Evolutionary conservation across 2,888 invertebrate genomes (phyloP).

Genomic region (Drosophila borealis): DNA sequence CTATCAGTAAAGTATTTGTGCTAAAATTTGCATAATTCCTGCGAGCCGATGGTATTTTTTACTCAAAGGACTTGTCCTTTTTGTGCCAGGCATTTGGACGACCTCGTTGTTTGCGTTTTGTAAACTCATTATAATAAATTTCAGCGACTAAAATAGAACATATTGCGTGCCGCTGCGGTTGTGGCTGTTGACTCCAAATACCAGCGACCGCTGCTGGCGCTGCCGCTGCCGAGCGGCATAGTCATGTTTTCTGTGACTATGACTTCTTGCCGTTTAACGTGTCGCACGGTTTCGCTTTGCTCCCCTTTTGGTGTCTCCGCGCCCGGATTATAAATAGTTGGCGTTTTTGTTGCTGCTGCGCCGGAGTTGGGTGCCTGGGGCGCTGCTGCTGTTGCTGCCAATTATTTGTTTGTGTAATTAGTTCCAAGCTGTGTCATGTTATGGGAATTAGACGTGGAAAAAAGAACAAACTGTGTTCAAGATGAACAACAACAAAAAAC

Average conservation of each 20-base stretch:
- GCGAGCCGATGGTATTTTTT: conserved; percentile 11
- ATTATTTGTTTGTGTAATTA: conserved; percentile 69
- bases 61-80: conserved; percentile 43
- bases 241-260: conserved; percentile 66
- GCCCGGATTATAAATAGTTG: conserved; percentile 69
- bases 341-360: conserved; percentile 28
- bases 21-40: conserved; percentile 58
- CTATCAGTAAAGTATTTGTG: conserved; percentile 47
- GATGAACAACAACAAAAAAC: conserved; percentile 38
- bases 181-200: conserved; percentile 64
- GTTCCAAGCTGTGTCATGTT: conserved; percentile 63
- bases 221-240: conserved; percentile 47
- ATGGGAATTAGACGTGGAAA: conserved; percentile 59
- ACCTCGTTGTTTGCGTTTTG: conserved; percentile 34
- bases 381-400: conserved; percentile 52
- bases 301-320: conserved; percentile 48
- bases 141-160: conserved; percentile 72
- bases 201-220: conserved; percentile 35
- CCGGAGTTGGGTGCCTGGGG: conserved; percentile 48
- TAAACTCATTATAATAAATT: conserved; percentile 62
- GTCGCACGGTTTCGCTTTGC: conserved; percentile 39
- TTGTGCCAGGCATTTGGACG: conserved; percentile 26
- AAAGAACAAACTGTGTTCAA: conserved; percentile 58
- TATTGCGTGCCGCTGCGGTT: conserved; percentile 66
- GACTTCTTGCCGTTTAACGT: conserved; percentile 50